phyloP scores from a whole-genome alignment of 2,888 invertebrate species.

The Eumacrocentrus americanus region DNA sequence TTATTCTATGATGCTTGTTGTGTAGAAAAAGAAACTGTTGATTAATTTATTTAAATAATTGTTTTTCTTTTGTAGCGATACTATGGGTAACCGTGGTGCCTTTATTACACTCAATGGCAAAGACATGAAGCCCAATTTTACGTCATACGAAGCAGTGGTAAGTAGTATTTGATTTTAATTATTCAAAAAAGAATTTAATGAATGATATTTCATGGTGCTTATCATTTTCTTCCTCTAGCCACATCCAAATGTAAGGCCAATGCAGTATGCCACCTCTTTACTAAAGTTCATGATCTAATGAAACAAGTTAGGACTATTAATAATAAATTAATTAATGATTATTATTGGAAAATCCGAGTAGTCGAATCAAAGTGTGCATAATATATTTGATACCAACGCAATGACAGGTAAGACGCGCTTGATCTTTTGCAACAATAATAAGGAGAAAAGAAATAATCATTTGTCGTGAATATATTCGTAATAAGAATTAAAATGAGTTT shows the following conservation, averaged over 20 bases:
- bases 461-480: slow-evolving; percentile 39
- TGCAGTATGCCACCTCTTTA: slow-evolving; percentile 93
- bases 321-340: slow-evolving; percentile 19
- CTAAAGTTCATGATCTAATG: slow-evolving; percentile 78
- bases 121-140: slow-evolving; percentile 88
- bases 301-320: slow-evolving; percentile 41
- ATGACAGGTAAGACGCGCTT: slow-evolving; percentile 30
- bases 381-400: slow-evolving; percentile 56
- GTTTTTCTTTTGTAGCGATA: slow-evolving; percentile 76
- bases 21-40: background rate
- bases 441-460: slow-evolving; percentile 44
- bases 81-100: slow-evolving; percentile 98
- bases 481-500: slow-evolving; percentile 4
- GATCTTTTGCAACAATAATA: slow-evolving; percentile 44
- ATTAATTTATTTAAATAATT: background rate
- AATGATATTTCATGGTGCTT: slow-evolving; percentile 66
- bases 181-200: slow-evolving; percentile 26
- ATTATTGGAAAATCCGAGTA: slow-evolving; percentile 31
- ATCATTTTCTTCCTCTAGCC: too few relatives aligned
- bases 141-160: slow-evolving; percentile 94
- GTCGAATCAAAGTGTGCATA: slow-evolving; percentile 55
- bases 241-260: slow-evolving; percentile 96
- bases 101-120: slow-evolving; percentile 94
- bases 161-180: slow-evolving; percentile 58
- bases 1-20: background rate